Evolutionary conservation across 2,888 invertebrate genomes (phyloP).

Genomic region (Stenichneumon culpator): DNA sequence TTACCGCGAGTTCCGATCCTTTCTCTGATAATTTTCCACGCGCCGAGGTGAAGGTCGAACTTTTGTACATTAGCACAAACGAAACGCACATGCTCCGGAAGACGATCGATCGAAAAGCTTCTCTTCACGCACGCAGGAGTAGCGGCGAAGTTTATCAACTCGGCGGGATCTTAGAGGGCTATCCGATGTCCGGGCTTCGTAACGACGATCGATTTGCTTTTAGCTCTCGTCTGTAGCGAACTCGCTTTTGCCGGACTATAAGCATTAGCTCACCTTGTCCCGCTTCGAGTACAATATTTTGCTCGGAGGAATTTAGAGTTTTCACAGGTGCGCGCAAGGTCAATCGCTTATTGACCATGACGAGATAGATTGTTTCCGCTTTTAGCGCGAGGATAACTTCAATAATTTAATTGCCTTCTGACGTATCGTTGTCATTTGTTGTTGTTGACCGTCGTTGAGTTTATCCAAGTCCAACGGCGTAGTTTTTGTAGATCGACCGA

Average conservation of each 20-base stretch:
- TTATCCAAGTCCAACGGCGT: background rate
- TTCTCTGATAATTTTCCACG: background rate
- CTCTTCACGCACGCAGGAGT: conserved; percentile 7
- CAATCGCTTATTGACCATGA: conserved; percentile 35
- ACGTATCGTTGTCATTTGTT: background rate
- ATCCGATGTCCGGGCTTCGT: conserved; percentile 3
- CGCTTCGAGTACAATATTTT: conserved; percentile 4
- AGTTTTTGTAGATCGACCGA: conserved; percentile 76
- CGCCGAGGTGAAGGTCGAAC: background rate
- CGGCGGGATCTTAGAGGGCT: conserved; percentile 42
- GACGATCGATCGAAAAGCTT: conserved; percentile 18
- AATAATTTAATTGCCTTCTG: background rate
- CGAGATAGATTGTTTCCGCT: conserved; percentile 8
- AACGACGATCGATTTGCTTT: conserved; percentile 57
- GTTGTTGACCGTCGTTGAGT: background rate
- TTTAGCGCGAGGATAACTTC: conserved; percentile 43
- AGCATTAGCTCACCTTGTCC: conserved; percentile 20
- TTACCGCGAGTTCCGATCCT: background rate
- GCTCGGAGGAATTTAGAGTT: background rate
- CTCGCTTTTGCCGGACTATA: background rate
- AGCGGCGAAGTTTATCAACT: conserved; percentile 45
- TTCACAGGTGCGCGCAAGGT: conserved; percentile 55
- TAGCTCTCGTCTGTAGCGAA: background rate
- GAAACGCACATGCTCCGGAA: background rate
- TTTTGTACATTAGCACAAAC: background rate